These are phyloP conservation scores for Macrotus californicus DNA, from an alignment of 2,113 vertebrate genomes.

Conservation along the genomic window DNA sequence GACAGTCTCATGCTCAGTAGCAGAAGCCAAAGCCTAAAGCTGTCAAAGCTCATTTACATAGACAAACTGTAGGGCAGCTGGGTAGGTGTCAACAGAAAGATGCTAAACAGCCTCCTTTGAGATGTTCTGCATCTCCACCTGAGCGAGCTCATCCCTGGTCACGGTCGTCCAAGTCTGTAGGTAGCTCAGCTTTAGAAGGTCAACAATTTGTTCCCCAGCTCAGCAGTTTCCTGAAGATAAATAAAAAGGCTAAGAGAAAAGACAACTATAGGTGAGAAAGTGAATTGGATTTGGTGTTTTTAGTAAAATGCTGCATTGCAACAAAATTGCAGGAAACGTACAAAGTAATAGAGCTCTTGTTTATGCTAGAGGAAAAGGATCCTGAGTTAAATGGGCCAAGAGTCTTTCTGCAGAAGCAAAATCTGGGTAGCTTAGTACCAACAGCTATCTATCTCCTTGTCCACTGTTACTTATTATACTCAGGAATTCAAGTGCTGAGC, in stretches of 20 bases:
- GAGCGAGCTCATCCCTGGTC: neutral
- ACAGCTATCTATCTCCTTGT: rapidly evolving
- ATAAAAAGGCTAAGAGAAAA: neutral
- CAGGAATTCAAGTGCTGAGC: neutral
- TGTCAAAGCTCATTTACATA: neutral
- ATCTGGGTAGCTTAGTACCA: neutral
- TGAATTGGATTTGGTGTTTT: neutral
- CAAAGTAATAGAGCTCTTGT: neutral
- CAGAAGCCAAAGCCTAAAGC: neutral
- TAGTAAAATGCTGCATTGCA: neutral
- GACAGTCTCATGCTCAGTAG: neutral
- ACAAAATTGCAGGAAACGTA: neutral
- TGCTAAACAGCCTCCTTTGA: neutral
- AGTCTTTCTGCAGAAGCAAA: neutral
- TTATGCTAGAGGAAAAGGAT: neutral
- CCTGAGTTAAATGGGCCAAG: neutral
- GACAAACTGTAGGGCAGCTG: neutral
- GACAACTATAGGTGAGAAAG: neutral
- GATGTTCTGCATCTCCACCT: neutral
- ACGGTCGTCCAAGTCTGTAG: neutral
- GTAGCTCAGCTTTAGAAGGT: neutral
- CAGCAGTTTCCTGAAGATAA: neutral
- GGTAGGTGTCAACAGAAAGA: neutral
- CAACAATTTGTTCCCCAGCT: neutral
- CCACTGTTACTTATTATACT: neutral